phyloP scores from a whole-genome alignment of 2,888 invertebrate species.

The Yponomeuta malinellus region DNA sequence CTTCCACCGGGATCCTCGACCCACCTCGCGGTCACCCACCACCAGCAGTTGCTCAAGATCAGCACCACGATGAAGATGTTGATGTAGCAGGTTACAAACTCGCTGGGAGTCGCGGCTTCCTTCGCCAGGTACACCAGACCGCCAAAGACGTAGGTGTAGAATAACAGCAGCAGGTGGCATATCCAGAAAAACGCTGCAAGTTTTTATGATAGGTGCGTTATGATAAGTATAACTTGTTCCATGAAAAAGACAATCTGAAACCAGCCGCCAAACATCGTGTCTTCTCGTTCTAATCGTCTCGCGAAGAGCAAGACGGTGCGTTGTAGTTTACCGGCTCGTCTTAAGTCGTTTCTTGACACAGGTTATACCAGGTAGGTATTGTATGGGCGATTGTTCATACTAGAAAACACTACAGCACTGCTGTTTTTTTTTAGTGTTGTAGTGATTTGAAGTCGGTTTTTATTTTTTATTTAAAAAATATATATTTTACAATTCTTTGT shows the following conservation, averaged over 20 bases:
- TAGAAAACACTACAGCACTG: too few species aligned
- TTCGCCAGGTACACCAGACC: slow-evolving; percentile 39
- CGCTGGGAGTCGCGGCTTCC: slow-evolving; percentile 35
- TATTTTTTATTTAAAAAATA: too few species aligned
- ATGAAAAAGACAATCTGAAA: background rate
- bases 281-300: background rate
- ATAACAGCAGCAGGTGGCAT: slow-evolving; percentile 36
- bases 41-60: slow-evolving; percentile 43
- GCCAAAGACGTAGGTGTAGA: slow-evolving; percentile 50
- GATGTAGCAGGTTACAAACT: slow-evolving; percentile 49
- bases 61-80: slow-evolving; percentile 44
- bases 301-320: too few species aligned
- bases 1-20: background rate
- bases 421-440: too few species aligned
- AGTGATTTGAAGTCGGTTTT: too few species aligned
- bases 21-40: slow-evolving; percentile 50
- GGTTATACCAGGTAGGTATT: too few species aligned
- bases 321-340: too few species aligned
- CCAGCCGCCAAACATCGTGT: background rate
- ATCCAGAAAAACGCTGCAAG: slow-evolving; percentile 47
- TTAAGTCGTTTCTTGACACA: too few species aligned
- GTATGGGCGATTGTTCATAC: too few species aligned
- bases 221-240: background rate
- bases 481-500: too few species aligned
- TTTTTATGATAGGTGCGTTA: background rate